Conservation (phyloP, 2,113 vertebrate species). For the Mesembrinibis cayennensis region DNA sequence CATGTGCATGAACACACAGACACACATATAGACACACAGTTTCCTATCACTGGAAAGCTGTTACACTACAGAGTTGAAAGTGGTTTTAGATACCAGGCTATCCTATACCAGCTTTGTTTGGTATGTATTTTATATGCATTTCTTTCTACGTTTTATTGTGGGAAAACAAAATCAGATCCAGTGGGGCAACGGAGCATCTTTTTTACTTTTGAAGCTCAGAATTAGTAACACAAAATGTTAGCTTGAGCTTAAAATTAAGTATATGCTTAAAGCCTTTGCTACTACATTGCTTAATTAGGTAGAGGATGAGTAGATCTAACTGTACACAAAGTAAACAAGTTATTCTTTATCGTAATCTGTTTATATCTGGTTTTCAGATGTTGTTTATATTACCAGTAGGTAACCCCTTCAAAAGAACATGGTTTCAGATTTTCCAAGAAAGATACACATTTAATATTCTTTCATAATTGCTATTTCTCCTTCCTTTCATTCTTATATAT, state of each 20-base stretch:
- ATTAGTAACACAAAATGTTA: neutral
- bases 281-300: neutral
- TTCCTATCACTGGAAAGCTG: neutral
- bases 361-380: neutral
- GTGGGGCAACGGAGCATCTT: neutral
- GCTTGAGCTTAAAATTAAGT: neutral
- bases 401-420: neutral
- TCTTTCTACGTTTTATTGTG: neutral
- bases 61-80: neutral
- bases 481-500: neutral
- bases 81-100: neutral
- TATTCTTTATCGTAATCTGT: neutral
- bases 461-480: neutral
- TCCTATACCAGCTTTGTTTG: neutral
- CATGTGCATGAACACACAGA: too few species aligned
- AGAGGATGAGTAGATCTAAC: neutral
- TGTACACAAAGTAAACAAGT: constrained; percentile 62
- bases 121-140: neutral
- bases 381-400: neutral
- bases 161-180: neutral
- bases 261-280: neutral
- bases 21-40: neutral
- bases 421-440: neutral
- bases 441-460: neutral
- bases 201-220: neutral